A percentile compares a stretch with the other conserved stretches of the same genome.
These are phyloP conservation scores for Ridgeia piscesae DNA, from an alignment of 1,140 invertebrate genomes.

Conservation along the genomic window DNA sequence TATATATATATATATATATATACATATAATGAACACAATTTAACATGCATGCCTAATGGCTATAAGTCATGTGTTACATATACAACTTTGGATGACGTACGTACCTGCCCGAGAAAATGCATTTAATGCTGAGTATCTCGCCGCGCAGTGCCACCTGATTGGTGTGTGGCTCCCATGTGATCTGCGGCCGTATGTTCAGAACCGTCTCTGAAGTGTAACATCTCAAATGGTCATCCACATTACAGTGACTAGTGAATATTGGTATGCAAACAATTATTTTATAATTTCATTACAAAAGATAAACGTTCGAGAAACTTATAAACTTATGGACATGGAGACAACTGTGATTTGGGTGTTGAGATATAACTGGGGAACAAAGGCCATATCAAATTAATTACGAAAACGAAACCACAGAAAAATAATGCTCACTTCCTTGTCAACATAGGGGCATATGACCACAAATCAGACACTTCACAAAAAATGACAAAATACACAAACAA, in stretches of 20 bases:
- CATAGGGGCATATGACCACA: not conserved
- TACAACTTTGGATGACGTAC: not conserved
- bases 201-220: conserved; percentile 7
- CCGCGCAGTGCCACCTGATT: conserved; percentile 26
- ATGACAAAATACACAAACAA: not conserved
- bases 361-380: not conserved
- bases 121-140: conserved; percentile 23
- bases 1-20: not conserved
- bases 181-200: conserved; percentile 12
- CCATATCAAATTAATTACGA: not conserved
- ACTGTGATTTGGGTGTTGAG: not conserved
- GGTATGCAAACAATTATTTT: not conserved
- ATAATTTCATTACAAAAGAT: not conserved
- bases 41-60: too few relatives aligned
- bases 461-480: not conserved
- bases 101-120: conserved; percentile 30
- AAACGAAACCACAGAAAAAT: not conserved
- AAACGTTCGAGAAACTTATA: not conserved
- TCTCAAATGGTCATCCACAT: not conserved
- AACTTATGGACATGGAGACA: not conserved
- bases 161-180: conserved; percentile 29
- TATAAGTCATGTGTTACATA: too few relatives aligned
- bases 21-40: not conserved
- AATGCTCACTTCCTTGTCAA: not conserved
- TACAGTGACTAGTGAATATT: not conserved